Conservation (phyloP, 2,888 invertebrate species). For the Caenorhabditis sulstoni region DNA sequence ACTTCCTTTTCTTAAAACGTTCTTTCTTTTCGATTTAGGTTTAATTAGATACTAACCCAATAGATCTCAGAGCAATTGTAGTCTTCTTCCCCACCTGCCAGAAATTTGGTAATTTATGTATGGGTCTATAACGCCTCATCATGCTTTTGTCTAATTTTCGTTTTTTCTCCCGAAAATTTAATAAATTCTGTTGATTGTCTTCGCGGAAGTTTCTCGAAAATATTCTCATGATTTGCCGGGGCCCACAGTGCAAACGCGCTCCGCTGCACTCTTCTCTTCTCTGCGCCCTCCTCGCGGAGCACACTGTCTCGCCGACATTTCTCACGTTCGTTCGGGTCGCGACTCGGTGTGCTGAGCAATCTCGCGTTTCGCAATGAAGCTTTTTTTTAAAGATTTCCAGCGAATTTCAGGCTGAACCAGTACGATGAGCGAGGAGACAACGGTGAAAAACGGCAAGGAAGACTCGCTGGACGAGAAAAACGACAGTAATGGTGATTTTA, state of each 20-base stretch:
- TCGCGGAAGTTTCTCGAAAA: neutral
- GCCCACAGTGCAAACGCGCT: slow-evolving; percentile 21
- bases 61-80: slow-evolving; percentile 49
- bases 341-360: neutral
- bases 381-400: neutral
- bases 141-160: slow-evolving; percentile 4
- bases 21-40: too few species aligned
- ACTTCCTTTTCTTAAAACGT: slow-evolving; percentile 1
- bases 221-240: neutral
- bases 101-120: slow-evolving; percentile 11
- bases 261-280: slow-evolving; percentile 17
- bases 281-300: slow-evolving; percentile 9
- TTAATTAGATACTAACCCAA: slow-evolving; percentile 23
- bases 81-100: slow-evolving; percentile 21
- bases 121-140: slow-evolving; percentile 16
- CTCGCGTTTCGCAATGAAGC: slow-evolving; percentile 27
- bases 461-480: slow-evolving; percentile 5
- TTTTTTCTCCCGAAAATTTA: slow-evolving; percentile 1
- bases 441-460: neutral
- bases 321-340: neutral
- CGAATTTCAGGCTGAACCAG: neutral
- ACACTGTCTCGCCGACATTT: slow-evolving; percentile 26
- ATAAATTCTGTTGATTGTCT: neutral
- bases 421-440: slow-evolving; percentile 29
- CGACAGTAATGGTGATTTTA: neutral